Conservation (phyloP, 2,888 invertebrate genomes). For the Agonopterix alstromeriana region DNA sequence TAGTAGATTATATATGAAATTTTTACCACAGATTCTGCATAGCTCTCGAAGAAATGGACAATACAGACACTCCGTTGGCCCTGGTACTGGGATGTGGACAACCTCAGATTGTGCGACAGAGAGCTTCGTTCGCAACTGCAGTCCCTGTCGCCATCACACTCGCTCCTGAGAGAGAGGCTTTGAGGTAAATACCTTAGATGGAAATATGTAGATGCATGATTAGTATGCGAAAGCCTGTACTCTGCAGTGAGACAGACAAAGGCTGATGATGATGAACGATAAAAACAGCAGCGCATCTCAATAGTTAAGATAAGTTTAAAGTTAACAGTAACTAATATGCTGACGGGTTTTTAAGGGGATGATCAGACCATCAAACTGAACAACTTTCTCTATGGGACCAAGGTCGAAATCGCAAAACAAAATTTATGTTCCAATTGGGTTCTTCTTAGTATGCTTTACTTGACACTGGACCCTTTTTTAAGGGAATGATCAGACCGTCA, state of each 20-base stretch:
- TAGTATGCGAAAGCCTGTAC: not conserved
- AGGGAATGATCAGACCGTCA: too few species aligned
- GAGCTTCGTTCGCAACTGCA: constrained; percentile 45
- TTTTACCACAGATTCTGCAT: constrained; percentile 75
- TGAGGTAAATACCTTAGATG: constrained; percentile 31
- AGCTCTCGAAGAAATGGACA: constrained; percentile 80
- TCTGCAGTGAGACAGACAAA: not conserved
- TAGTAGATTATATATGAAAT: not conserved
- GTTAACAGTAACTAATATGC: too few species aligned
- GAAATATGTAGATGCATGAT: not conserved
- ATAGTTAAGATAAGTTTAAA: too few species aligned
- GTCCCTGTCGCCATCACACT: constrained; percentile 42
- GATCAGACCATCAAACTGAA: too few species aligned
- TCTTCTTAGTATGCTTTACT: too few species aligned
- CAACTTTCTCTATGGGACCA: too few species aligned
- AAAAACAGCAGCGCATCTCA: too few species aligned
- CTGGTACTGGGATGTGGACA: constrained; percentile 77
- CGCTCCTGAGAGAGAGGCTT: constrained; percentile 28
- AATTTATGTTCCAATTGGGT: too few species aligned
- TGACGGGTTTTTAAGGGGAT: too few species aligned
- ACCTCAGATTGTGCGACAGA: constrained; percentile 46
- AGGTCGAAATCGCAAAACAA: too few species aligned
- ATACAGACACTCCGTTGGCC: constrained; percentile 71
- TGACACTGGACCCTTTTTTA: too few species aligned
- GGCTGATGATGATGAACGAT: too few species aligned